phyloP scores from a whole-genome alignment of 2,113 vertebrate species.

The Prionailurus bengalensis region DNA sequence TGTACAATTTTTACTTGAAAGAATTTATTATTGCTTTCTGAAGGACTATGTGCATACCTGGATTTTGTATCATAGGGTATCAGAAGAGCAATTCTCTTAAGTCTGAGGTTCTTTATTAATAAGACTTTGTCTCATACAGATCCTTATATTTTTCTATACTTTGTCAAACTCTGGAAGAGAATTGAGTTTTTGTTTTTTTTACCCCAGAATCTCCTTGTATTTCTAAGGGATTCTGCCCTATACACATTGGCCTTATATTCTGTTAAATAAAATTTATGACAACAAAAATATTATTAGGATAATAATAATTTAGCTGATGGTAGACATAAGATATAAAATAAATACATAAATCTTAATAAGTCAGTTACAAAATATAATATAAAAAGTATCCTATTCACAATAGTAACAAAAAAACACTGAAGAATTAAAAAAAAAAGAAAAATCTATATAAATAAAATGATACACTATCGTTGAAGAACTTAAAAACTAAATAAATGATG shows the following conservation, averaged over 20 bases:
- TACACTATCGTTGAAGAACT: not conserved
- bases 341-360: not conserved
- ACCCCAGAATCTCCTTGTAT: not conserved
- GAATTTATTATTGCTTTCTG: not conserved
- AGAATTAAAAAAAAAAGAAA: not conserved
- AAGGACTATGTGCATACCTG: not conserved
- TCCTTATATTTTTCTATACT: not conserved
- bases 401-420: not conserved
- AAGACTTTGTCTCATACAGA: not conserved
- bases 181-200: not conserved
- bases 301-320: not conserved
- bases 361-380: constrained; percentile 34
- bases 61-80: not conserved
- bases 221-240: not conserved
- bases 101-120: not conserved
- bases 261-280: not conserved
- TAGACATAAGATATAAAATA: not conserved
- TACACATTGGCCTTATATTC: not conserved
- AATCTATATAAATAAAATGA: not conserved
- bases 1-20: not conserved
- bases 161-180: not conserved
- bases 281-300: constrained; percentile 5
- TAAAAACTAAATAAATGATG: not conserved
- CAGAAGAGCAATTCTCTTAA: not conserved
- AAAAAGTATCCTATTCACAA: not conserved